phyloP scores from a whole-genome alignment of 2,888 invertebrate species.

The Tribolium freemani region DNA sequence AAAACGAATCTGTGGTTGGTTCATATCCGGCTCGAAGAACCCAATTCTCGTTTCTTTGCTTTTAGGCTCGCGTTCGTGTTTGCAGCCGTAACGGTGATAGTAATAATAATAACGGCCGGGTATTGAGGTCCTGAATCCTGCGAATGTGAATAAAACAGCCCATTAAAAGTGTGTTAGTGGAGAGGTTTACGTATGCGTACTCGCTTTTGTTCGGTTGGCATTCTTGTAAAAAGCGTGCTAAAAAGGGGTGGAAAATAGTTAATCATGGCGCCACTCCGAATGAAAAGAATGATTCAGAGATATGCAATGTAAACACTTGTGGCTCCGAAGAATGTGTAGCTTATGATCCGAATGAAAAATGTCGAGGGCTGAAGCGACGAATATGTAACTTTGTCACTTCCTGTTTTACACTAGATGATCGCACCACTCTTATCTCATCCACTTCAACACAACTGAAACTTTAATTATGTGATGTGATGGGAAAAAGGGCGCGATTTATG shows the following conservation, averaged over 20 bases:
- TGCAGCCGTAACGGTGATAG: background rate
- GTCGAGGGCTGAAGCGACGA: conserved; percentile 16
- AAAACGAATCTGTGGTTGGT: no score
- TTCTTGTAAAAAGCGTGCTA: conserved; percentile 22
- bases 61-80: background rate
- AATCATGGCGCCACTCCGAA: conserved; percentile 52
- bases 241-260: conserved; percentile 51
- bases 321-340: conserved; percentile 37
- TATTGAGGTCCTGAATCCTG: conserved; percentile 3
- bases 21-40: no score
- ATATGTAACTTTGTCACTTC: conserved; percentile 32
- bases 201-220: conserved; percentile 26
- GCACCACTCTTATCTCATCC: conserved; percentile 22
- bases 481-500: background rate
- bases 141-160: conserved; percentile 16
- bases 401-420: conserved; percentile 23
- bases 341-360: conserved; percentile 37
- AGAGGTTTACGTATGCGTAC: conserved; percentile 16
- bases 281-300: conserved; percentile 54
- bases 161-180: conserved; percentile 34
- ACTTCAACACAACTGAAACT: conserved; percentile 26
- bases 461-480: conserved; percentile 8
- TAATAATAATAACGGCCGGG: background rate
- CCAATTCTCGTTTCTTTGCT: no score
- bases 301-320: conserved; percentile 56